Base-by-base conservation (phyloP, 2,113 vertebrate species). In the Caranx ignobilis region DNA sequence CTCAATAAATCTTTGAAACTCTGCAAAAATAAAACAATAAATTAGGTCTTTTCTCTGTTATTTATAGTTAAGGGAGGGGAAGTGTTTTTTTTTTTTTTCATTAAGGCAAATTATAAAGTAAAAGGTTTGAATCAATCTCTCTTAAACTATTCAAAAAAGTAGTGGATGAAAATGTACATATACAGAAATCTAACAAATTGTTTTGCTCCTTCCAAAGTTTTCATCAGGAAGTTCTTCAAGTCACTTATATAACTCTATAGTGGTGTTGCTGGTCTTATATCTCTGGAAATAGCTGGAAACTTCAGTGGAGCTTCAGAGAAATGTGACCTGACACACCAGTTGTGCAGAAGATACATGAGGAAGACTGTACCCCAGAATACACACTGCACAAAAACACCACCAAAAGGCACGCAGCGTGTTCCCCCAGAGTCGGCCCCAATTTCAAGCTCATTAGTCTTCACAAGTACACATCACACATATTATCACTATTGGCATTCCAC, bases 391-490 rank as follows among this genome's bases (percentile, higher is more conserved):
- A 71, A 81, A 65, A 61, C 18, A 16, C 56, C 67, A 48, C 48
- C 21, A 0, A 45, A 54, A 50, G 26, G n/a, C n/a, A 62, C 48
- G 2, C 11, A 55, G n/a, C 37, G 0, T 48, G 54, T 0, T 4
- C 37, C 21, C 16, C 13, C 26, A 1, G 26, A 45, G 11, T 3
- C 3, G 10, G 1, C 15, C 41, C 9, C 55, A 50, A 5, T 50
- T 37, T 81, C 35, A 35, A 37, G 6, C 13, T 57, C 11, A 21
- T 26, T 26, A 57, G 52, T 8, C 52, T 63, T 21, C 3, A 62
- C 11, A 54, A 18, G 11, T 21, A 69, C 11, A 54, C 19, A 47
- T 11, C 6, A n/a, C 11, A 39, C 19, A 35, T 32, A n/a, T 45
- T 26, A 16, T 57, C 32, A 6, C 18, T 45, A 3, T 13, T 12